phyloP scores from a whole-genome alignment of 1,140 invertebrate species.

The Limonius californicus region DNA sequence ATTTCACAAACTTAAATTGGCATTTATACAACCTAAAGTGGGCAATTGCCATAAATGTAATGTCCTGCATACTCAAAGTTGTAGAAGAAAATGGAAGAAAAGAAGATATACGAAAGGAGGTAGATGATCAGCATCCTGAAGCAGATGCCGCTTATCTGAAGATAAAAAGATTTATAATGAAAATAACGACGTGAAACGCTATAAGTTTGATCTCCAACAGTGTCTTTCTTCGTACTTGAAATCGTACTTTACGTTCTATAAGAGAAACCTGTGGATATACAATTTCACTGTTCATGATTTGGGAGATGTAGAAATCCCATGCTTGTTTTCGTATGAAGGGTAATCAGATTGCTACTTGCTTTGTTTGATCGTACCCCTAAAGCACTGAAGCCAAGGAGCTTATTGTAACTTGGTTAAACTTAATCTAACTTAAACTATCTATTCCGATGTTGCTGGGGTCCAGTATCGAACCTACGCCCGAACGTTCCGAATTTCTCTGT shows the following conservation, averaged over 20 bases:
- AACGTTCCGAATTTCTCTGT: too few species aligned
- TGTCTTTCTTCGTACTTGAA: conserved; percentile 37
- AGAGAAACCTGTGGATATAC: conserved; percentile 43
- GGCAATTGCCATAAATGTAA: conserved; percentile 28
- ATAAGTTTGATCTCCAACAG: conserved; percentile 40
- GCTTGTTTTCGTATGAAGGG: neutral
- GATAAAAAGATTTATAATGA: neutral
- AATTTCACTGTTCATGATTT: conserved; percentile 45
- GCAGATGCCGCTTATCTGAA: neutral
- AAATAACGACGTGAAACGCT: neutral
- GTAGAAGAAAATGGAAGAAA: neutral
- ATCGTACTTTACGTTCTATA: conserved; percentile 40
- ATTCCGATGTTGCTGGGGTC: too few species aligned
- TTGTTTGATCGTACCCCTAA: too few species aligned
- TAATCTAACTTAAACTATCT: too few species aligned
- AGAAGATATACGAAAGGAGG: neutral
- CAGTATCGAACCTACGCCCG: too few species aligned
- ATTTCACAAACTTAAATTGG: conserved; percentile 22
- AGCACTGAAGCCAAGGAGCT: too few species aligned
- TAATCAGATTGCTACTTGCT: conserved; percentile 2
- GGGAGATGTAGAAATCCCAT: conserved; percentile 18
- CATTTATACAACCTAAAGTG: conserved; percentile 23
- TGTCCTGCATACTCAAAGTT: conserved; percentile 18
- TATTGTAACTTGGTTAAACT: too few species aligned
- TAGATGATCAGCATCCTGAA: neutral